phyloP scores from a whole-genome alignment of 2,888 invertebrate genomes.

The Drosophila melanosoma region DNA sequence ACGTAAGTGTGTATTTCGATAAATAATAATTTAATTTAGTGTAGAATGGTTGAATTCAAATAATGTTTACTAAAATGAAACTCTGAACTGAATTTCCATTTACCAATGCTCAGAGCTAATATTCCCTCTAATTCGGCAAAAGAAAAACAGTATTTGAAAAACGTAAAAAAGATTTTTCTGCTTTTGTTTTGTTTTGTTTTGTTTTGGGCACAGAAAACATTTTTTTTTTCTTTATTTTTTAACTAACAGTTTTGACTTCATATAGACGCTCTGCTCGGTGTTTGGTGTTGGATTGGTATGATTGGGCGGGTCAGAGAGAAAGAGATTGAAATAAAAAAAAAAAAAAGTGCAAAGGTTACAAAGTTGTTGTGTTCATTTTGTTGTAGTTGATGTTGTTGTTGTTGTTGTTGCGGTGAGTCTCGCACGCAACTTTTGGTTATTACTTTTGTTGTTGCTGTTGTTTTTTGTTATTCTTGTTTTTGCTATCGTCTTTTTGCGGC shows the following conservation, averaged over 20 bases:
- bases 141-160: not conserved
- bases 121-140: not conserved
- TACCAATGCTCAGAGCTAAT: not conserved
- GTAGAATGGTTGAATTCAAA: not conserved
- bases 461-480: constrained; percentile 15
- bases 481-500: constrained; percentile 45
- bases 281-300: constrained; percentile 3
- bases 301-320: constrained; percentile 46
- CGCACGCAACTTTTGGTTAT: constrained; percentile 57
- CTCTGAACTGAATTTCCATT: no score
- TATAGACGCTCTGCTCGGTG: constrained; percentile 7
- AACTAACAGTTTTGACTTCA: constrained; percentile 45
- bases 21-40: not conserved
- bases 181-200: constrained; percentile 20
- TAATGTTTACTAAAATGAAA: not conserved
- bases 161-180: not conserved
- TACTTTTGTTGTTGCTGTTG: constrained; percentile 24
- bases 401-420: constrained; percentile 29
- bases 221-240: constrained; percentile 1
- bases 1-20: not conserved
- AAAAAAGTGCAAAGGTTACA: constrained; percentile 75
- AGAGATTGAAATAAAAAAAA: constrained; percentile 69
- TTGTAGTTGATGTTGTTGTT: constrained; percentile 14
- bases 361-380: constrained; percentile 57
- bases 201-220: constrained; percentile 15